These are phyloP conservation scores for Aplysina aerophoba DNA, from an alignment of 37 sponge, comb jelly and placozoan genomes.

Conservation along the genomic window DNA sequence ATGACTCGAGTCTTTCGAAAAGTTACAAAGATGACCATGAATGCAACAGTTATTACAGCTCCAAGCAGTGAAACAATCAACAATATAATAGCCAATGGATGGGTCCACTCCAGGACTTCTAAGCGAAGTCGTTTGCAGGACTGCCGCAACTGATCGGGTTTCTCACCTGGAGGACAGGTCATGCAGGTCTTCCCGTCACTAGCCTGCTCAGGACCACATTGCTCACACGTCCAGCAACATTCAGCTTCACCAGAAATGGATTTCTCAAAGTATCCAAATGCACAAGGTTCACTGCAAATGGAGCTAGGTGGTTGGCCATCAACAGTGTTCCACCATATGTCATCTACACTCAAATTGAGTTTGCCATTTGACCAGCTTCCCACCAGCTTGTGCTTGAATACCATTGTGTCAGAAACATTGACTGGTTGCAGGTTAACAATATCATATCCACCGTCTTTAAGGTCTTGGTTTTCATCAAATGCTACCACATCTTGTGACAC, in stretches of 20 bases:
- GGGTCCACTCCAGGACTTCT: conserved; percentile 10
- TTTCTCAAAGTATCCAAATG: conserved; percentile 28
- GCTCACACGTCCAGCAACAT: conserved; percentile 67
- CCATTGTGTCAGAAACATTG: background rate
- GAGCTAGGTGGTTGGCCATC: conserved; percentile 4
- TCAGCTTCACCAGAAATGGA: conserved; percentile 4
- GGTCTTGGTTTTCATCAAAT: conserved; percentile 69
- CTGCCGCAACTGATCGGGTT: conserved; percentile 32
- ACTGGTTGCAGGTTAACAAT: conserved; percentile 40
- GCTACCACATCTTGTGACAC: conserved; percentile 13
- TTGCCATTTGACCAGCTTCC: background rate
- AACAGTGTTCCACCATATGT: too few species aligned
- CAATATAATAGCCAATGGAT: conserved; percentile 31
- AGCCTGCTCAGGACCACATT: conserved; percentile 32
- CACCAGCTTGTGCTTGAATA: background rate
- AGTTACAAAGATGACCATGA: conserved; percentile 41
- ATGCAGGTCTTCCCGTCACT: conserved; percentile 31
- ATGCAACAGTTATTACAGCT: conserved; percentile 21
- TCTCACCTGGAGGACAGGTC: conserved; percentile 43
- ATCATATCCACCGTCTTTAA: conserved; percentile 2
- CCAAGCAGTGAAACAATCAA: conserved; percentile 47
- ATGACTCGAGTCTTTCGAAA: conserved; percentile 40
- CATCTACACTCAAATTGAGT: too few species aligned
- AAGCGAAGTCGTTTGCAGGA: conserved; percentile 32
- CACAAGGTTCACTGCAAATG: conserved; percentile 51